Evolutionary conservation across 1,140 invertebrate genomes (phyloP).

Genomic region (Papilio xuthus): DNA sequence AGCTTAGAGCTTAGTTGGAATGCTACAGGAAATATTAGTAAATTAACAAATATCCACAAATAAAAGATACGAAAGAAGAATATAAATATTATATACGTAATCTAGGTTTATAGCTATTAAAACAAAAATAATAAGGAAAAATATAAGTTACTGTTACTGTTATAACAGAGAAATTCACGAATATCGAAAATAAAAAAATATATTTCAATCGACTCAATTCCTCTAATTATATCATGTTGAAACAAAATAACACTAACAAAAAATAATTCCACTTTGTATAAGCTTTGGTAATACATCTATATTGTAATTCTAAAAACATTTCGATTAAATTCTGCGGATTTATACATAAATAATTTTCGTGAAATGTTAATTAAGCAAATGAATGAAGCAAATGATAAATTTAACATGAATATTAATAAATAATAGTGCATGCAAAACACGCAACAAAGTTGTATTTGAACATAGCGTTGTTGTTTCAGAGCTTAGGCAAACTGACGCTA

Average conservation of each 20-base stretch:
- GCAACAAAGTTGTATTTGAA: not conserved
- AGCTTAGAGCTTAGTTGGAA: too few species aligned
- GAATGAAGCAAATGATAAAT: not conserved
- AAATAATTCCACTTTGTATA: not conserved
- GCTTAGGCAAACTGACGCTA: constrained; percentile 9
- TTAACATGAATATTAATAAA: not conserved
- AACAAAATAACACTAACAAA: not conserved
- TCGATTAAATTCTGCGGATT: not conserved
- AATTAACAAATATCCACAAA: too few species aligned
- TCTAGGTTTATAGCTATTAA: too few species aligned
- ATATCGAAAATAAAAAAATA: not conserved
- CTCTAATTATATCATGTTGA: not conserved
- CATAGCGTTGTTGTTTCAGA: not conserved
- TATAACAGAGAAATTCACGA: not conserved
- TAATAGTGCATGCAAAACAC: not conserved
- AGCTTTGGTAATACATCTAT: not conserved
- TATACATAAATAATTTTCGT: not conserved
- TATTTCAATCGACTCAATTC: too few species aligned
- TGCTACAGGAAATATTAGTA: too few species aligned
- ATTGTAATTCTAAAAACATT: not conserved
- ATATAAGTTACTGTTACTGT: not conserved
- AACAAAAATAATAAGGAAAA: too few species aligned
- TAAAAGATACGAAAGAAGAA: too few species aligned
- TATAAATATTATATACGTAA: too few species aligned
- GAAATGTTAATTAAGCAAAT: not conserved